Conservation (phyloP, 2,113 vertebrate species). For the Ia io region DNA sequence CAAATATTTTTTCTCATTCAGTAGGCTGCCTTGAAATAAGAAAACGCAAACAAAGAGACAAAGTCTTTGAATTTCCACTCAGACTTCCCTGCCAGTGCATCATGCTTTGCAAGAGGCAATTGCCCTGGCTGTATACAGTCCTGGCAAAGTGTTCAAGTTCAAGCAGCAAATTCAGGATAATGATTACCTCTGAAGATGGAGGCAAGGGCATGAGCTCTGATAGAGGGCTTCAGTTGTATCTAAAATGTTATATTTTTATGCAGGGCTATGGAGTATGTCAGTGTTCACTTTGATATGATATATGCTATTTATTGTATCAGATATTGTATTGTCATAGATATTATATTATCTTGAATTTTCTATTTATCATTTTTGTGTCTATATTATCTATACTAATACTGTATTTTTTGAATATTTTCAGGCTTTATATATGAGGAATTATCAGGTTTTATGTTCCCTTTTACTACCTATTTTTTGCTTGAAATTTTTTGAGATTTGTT, state of each 20-base stretch:
- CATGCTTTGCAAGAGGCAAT: background rate
- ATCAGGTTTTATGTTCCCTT: slow-evolving; percentile 8
- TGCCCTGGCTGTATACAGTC: background rate
- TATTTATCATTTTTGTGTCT: background rate
- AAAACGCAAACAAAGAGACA: background rate
- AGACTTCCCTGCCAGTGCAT: background rate
- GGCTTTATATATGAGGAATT: background rate
- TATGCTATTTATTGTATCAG: background rate
- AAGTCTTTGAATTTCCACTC: background rate
- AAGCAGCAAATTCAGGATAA: background rate
- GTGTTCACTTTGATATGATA: background rate
- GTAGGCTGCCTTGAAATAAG: background rate
- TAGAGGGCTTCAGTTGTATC: background rate
- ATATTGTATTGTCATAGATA: background rate
- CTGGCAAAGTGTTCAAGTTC: background rate
- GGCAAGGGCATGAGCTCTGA: background rate
- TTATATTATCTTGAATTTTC: slow-evolving; percentile 29
- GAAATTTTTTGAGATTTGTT: slow-evolving; percentile 1
- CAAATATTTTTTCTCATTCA: background rate
- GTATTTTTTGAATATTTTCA: slow-evolving; percentile 13
- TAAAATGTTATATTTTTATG: slow-evolving; percentile 19
- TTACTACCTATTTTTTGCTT: background rate
- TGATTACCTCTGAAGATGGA: background rate
- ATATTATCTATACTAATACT: background rate
- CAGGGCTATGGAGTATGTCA: background rate